Evolutionary conservation across 2,797 vertebrate species (phyloP).

Genomic region (Leontopithecus rosalia): DNA sequence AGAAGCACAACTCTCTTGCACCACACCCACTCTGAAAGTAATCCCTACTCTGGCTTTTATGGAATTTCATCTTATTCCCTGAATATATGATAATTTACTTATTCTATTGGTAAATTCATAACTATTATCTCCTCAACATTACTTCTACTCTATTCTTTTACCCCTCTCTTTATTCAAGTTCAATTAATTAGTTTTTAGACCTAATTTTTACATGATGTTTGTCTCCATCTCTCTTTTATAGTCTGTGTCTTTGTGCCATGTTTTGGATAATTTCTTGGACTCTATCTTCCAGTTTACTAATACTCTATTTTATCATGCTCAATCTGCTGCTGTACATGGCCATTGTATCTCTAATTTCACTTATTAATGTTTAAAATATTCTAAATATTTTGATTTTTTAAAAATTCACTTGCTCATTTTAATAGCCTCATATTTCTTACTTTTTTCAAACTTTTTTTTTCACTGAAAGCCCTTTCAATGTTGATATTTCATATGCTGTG

Average conservation of each 20-base stretch:
- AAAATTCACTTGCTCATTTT: too few species aligned
- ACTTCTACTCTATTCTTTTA: neutral
- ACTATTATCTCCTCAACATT: neutral
- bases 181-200: neutral
- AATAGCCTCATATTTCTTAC: too few species aligned
- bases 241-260: neutral
- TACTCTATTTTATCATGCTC: neutral
- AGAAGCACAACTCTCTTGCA: neutral
- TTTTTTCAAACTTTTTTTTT: too few species aligned
- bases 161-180: neutral
- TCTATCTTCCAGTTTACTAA: neutral
- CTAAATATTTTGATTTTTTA: too few species aligned
- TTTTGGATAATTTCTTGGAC: neutral
- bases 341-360: too few species aligned
- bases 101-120: neutral
- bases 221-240: neutral
- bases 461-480: too few species aligned
- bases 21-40: neutral
- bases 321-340: neutral
- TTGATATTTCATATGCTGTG: too few species aligned
- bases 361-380: too few species aligned
- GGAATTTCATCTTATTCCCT: neutral
- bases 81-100: neutral
- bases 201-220: neutral
- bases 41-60: neutral